Percentiles rank a stretch among this genome's conserved stretches.
Conservation (phyloP, 2,113 vertebrate species). For the Burhinus oedicnemus region DNA sequence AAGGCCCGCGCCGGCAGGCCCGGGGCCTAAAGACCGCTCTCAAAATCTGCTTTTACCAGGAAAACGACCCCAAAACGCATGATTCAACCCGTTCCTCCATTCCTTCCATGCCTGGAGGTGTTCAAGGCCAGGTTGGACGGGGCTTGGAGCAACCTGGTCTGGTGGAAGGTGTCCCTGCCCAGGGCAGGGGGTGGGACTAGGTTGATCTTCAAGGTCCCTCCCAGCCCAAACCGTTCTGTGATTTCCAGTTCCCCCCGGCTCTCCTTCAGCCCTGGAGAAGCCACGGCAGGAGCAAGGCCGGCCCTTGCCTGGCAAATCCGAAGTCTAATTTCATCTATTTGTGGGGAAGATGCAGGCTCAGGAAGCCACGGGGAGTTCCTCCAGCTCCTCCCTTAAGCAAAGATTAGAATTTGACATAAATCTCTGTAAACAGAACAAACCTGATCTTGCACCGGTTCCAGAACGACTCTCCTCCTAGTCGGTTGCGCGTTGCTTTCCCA, state of each 20-base stretch:
- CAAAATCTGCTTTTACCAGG: accelerated
- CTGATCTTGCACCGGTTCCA: background rate
- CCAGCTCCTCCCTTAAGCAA: background rate
- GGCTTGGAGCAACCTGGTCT: background rate
- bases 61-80: accelerated
- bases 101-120: background rate
- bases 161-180: background rate
- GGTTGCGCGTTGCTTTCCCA: background rate
- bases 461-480: accelerated
- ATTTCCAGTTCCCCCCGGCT: accelerated
- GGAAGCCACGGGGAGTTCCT: background rate
- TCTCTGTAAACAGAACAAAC: background rate
- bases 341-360: accelerated
- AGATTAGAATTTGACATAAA: background rate
- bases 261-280: background rate
- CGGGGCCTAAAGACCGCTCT: background rate
- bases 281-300: too few species aligned
- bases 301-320: accelerated
- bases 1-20: background rate
- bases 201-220: too few species aligned
- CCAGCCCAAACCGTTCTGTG: background rate
- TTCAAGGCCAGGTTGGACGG: background rate
- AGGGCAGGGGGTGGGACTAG: background rate
- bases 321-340: accelerated
- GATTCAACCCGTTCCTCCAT: accelerated